Percentiles rank a stretch among this genome's conserved stretches.
Conservation (phyloP, 2,888 invertebrate species). For the Ochlodes sylvanus region DNA sequence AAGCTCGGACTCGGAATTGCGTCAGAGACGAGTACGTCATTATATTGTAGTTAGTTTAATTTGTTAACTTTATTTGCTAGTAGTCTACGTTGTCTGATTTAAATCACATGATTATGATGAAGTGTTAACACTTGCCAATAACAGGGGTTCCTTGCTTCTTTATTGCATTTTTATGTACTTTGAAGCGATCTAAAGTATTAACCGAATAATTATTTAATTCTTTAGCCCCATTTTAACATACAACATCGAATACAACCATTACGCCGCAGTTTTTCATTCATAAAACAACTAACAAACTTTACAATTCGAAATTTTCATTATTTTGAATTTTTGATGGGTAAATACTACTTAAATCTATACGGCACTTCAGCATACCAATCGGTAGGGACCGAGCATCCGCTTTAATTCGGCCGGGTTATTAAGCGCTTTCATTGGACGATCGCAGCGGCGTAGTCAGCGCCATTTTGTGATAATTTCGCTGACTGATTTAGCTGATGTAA, state of each 20-base stretch:
- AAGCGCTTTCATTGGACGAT: conserved; percentile 74
- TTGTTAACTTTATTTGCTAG: neutral
- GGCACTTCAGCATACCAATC: neutral
- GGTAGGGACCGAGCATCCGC: conserved; percentile 33
- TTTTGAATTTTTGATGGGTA: neutral
- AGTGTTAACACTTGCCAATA: neutral
- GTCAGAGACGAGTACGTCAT: conserved; percentile 19
- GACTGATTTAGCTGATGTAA: conserved; percentile 75
- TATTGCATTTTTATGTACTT: neutral
- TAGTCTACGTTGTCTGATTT: neutral
- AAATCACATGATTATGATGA: conserved; percentile 5
- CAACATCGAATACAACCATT: neutral
- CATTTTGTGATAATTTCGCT: conserved; percentile 77
- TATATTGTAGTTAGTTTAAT: neutral
- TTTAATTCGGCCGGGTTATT: conserved; percentile 63
- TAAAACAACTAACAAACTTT: neutral
- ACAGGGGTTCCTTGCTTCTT: neutral
- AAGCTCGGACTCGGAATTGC: neutral
- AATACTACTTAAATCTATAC: neutral
- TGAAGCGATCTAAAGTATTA: neutral
- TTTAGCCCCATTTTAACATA: no score
- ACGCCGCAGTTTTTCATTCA: neutral
- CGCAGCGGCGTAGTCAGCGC: conserved; percentile 63
- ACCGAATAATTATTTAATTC: neutral
- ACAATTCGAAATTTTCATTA: neutral